Evolutionary conservation across 2,888 invertebrate genomes (phyloP), one percentile per base, ranked within the genome.

Genomic region (Aspidiotus rigidus): DNA sequence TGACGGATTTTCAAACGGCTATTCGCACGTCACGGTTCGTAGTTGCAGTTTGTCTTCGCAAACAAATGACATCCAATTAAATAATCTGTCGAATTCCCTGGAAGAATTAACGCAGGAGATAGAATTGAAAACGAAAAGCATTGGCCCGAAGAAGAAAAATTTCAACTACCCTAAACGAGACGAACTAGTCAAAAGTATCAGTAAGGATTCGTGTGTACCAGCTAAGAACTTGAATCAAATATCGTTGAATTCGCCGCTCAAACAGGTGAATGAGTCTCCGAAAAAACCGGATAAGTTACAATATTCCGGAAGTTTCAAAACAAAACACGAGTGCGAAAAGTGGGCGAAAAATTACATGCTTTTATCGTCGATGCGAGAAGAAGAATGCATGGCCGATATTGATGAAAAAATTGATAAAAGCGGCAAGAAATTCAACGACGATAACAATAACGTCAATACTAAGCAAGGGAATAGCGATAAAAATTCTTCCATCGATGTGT

Each of bases 221-320:
- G 28, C 64, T 53, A 71, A 71, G 69, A 71, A 69, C 67, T 39
- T 62, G 17, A 67, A 61, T 39, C 55, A 64, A 11, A 39, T 39
- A 44, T 13, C 62, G 16, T 13, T 42, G 13, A 56, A 44, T 28
- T 41, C 61, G 39, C 39, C 54, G 42, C 57, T 69, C 15, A 69
- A 69, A 63, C 69, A 69, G 53, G 57, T 69, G 28, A 69, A 69
- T 15, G 71, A 71, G 53, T 59, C 63, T 17, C 53, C 60, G 49
- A 62, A 61, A 7, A 71, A 44, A 41, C 42, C 54, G 54, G 63
- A 62, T 49, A 71, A 71, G 62, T 69, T 74, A 42, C 70, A 72
- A 54, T 74, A 75, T 62, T 72, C 73, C 44, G 74, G 74, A n/a
- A 75, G 75, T 64, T 75, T 75, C 61, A 75, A 75, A 72, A 74